Evolutionary conservation across 2,113 vertebrate species (phyloP), one percentile per base, ranked within the genome.

Genomic region (Vidua chalybeata): DNA sequence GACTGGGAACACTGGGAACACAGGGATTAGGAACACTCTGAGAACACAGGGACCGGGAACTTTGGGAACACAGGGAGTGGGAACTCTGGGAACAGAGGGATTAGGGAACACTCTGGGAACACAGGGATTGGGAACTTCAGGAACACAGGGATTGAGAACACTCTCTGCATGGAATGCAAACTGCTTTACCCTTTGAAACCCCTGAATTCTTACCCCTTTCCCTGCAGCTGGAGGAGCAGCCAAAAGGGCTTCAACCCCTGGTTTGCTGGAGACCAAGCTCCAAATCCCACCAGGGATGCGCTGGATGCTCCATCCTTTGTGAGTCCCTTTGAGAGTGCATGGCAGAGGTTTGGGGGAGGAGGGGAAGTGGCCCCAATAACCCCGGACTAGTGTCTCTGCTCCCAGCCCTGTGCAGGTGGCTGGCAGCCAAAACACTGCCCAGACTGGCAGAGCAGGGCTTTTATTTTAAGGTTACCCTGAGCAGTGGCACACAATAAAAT

Each of bases 401-500:
- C 52, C 15, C 69, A 59, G 86, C 8, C 2, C 64, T 17, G 12
- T 8, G 49, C 49, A 79, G 79, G 46, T 0, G 7, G 37, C 69
- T 82, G 80, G 43, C 69, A 93, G 89, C 56, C 94, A 89, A 45
- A 94, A 74, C 81, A 82, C 21, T 52, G 43, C 85, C 69, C 77
- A 74, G 93, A 43, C 64, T 74, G 74, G 51, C 81, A 94, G 64
- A 82, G 71, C 49, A 61, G 33, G 37, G n/a, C 24, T 94, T 96
- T 95, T 90, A 95, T 94, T 96, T 92, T 95, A 73, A 96, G 94
- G 76, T 52, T 90, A n/a, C 45, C 39, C 80, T 45, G 77, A 83
- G 87, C 74, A 69, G 63, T 92, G 91, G 59, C 85, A 45, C 76
- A 87, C 88, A 94, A 85, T 83, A 85, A 89, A 81, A 71, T 19